phyloP scores from a whole-genome alignment of 2,113 vertebrate species.

The Chrysemys picta region DNA sequence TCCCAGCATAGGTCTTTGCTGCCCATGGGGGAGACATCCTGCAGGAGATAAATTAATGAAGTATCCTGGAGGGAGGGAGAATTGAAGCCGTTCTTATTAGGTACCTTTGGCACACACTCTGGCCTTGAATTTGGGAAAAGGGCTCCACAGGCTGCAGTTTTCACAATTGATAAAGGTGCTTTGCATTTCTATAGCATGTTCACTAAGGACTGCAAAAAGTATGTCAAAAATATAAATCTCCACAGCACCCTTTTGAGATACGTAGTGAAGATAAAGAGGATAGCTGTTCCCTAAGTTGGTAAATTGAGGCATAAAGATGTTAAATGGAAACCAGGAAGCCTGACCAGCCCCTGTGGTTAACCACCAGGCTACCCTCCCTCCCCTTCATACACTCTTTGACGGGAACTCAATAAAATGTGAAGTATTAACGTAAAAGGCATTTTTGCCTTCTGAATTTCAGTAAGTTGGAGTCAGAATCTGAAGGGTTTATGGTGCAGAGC shows the following conservation, averaged over 20 bases:
- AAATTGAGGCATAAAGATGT: background rate
- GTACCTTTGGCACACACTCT: background rate
- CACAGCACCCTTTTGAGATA: background rate
- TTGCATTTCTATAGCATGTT: background rate
- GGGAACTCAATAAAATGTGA: background rate
- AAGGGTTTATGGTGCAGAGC: background rate
- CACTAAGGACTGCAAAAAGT: constrained; percentile 1
- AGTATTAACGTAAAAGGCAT: background rate
- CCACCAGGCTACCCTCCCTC: background rate
- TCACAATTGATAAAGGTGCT: background rate
- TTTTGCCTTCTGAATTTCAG: constrained; percentile 5
- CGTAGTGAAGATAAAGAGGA: background rate
- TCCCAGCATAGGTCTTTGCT: constrained; percentile 41
- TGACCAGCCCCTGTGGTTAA: background rate
- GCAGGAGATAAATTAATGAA: constrained; percentile 28
- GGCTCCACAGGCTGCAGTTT: background rate
- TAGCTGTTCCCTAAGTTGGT: background rate
- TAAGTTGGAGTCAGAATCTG: background rate
- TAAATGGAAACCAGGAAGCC: background rate
- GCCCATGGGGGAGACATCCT: constrained; percentile 28
- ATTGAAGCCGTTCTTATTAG: background rate
- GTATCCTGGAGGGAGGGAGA: background rate
- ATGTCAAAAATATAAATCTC: constrained; percentile 1
- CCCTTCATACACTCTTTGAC: background rate
- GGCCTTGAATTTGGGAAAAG: background rate